Conservation (phyloP, 2,888 invertebrate species). For the Pollenia angustigena region DNA sequence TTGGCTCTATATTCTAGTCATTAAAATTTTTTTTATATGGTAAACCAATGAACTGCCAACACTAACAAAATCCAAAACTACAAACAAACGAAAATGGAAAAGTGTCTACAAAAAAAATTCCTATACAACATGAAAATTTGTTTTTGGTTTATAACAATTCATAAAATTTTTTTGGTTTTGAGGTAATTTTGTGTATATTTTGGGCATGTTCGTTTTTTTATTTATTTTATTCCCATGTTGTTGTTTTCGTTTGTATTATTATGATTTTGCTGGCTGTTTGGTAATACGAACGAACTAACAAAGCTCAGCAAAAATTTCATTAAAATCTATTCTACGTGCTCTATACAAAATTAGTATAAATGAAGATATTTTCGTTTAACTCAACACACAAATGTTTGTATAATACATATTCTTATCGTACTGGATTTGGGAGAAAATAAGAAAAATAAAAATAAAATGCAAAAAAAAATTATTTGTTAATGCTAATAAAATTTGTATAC, state of each 20-base stretch:
- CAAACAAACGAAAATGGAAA: neutral
- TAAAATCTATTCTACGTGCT: conserved; percentile 69
- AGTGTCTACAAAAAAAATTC: neutral
- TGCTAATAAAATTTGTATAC: conserved; percentile 36
- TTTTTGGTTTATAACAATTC: conserved; percentile 32
- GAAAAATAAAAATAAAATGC: neutral
- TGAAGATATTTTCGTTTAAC: conserved; percentile 2
- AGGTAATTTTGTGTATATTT: conserved; percentile 35
- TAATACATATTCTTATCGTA: neutral
- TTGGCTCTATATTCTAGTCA: too few relatives aligned
- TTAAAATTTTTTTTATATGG: conserved; percentile 5
- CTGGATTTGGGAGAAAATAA: neutral
- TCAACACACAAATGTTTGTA: conserved; percentile 16
- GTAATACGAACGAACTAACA: conserved; percentile 54
- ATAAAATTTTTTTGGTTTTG: conserved; percentile 47
- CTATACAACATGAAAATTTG: neutral
- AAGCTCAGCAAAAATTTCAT: conserved; percentile 69
- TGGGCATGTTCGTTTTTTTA: neutral
- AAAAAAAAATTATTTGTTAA: conserved; percentile 26
- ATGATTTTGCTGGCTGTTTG: conserved; percentile 18
- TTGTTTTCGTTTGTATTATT: conserved; percentile 21
- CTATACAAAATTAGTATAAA: conserved; percentile 60
- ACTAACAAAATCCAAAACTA: conserved; percentile 16
- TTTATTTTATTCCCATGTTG: neutral
- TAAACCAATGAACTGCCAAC: conserved; percentile 46